Percentiles rank a stretch among this genome's conserved stretches.
phyloP scores from a whole-genome alignment of 1,140 invertebrate genomes.

The Saccostrea echinata region DNA sequence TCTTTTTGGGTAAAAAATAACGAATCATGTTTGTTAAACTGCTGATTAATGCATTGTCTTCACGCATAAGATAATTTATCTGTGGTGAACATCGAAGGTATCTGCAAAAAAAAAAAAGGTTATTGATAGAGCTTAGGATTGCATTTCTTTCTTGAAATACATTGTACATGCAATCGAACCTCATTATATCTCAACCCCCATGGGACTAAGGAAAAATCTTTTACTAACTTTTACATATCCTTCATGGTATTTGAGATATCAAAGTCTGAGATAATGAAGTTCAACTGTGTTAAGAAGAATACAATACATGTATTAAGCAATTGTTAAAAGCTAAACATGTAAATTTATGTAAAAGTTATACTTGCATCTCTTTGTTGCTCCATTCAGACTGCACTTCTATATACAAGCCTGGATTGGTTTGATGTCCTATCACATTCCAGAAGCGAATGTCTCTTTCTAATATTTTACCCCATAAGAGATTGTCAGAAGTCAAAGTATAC shows the following conservation, averaged over 20 bases:
- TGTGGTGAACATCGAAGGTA: slow-evolving; percentile 74
- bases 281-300: too few species aligned
- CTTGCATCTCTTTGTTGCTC: slow-evolving; percentile 76
- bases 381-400: slow-evolving; percentile 73
- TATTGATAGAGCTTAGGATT: not conserved
- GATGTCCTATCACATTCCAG: slow-evolving; percentile 72
- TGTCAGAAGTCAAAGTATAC: slow-evolving; percentile 70
- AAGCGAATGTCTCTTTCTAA: slow-evolving; percentile 62
- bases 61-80: slow-evolving; percentile 64
- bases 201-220: too few species aligned
- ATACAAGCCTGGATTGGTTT: slow-evolving; percentile 72
- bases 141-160: not conserved
- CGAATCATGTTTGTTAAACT: slow-evolving; percentile 70
- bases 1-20: slow-evolving; percentile 75
- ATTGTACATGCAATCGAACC: not conserved
- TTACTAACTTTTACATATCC: too few species aligned
- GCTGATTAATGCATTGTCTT: slow-evolving; percentile 68
- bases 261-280: not conserved
- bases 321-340: too few species aligned
- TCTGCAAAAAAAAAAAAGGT: slow-evolving; percentile 62
- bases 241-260: too few species aligned
- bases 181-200: not conserved
- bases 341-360: not conserved
- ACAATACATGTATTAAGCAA: too few species aligned
- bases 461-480: slow-evolving; percentile 67